Percentiles rank a stretch among this genome's conserved stretches.
These are phyloP conservation scores for Pseudorasbora parva DNA, from an alignment of 2,113 vertebrate species.

Conservation along the genomic window DNA sequence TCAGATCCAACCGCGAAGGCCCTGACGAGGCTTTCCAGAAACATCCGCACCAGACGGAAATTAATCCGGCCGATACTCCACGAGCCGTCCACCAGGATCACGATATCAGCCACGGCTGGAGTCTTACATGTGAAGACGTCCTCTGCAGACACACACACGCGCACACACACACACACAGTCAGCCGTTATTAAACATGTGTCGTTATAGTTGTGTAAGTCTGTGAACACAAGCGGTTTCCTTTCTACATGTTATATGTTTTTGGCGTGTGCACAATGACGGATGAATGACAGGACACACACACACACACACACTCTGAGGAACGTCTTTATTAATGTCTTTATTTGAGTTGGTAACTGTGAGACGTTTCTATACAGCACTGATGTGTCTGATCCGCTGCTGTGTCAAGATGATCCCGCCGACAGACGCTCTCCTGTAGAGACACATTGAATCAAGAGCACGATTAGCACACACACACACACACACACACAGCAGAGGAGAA, in stretches of 20 bases:
- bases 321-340: constrained; percentile 15
- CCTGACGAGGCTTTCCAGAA: constrained; percentile 90
- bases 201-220: too few species aligned
- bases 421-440: neutral
- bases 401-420: neutral
- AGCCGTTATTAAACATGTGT: too few species aligned
- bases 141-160: constrained; percentile 64
- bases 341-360: neutral
- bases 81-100: constrained; percentile 95
- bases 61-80: constrained; percentile 98
- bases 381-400: neutral
- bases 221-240: too few species aligned
- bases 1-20: constrained; percentile 88
- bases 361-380: neutral
- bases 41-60: constrained; percentile 91
- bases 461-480: neutral
- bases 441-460: neutral
- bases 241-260: too few species aligned
- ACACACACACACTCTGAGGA: neutral
- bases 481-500: neutral
- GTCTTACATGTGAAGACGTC: constrained; percentile 84
- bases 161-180: neutral
- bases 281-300: neutral
- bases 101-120: constrained; percentile 88
- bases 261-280: too few species aligned